Evolutionary conservation across 2,888 invertebrate genomes (phyloP).

Genomic region (Tipula vernalis): DNA sequence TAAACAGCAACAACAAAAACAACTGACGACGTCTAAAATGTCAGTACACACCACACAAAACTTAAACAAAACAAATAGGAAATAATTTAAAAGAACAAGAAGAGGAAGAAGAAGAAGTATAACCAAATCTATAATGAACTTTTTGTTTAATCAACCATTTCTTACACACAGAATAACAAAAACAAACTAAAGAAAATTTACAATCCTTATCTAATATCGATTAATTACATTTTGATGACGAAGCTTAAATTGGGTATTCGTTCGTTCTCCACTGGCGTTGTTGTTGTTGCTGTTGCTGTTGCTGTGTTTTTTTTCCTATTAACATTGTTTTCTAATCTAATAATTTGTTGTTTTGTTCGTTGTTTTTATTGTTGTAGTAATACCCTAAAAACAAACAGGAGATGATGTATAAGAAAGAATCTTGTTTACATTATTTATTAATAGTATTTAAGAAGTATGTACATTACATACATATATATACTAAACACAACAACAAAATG

Average conservation of each 20-base stretch:
- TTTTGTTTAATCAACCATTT: slow-evolving; percentile 9
- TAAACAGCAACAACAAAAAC: not conserved
- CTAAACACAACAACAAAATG: not conserved
- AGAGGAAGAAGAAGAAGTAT: not conserved
- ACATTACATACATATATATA: not conserved
- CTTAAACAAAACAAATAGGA: not conserved
- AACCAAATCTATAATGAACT: not conserved
- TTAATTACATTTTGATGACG: slow-evolving; percentile 10
- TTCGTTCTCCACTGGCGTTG: not conserved
- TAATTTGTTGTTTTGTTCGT: not conserved
- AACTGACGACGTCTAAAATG: not conserved
- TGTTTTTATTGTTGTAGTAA: not conserved
- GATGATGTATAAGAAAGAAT: slow-evolving; percentile 10
- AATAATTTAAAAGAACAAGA: not conserved
- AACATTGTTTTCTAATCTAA: slow-evolving; percentile 9
- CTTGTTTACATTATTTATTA: slow-evolving; percentile 10
- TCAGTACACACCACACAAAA: not conserved
- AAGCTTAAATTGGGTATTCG: not conserved
- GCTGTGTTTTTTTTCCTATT: not conserved
- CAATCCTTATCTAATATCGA: slow-evolving; percentile 10
- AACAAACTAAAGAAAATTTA: not conserved
- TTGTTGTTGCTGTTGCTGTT: not conserved
- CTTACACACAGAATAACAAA: not conserved
- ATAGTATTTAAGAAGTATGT: slow-evolving; percentile 5
- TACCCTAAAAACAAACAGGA: not conserved